Base-by-base conservation (phyloP, 2,888 invertebrate species). In the Osedax frankpressi region DNA sequence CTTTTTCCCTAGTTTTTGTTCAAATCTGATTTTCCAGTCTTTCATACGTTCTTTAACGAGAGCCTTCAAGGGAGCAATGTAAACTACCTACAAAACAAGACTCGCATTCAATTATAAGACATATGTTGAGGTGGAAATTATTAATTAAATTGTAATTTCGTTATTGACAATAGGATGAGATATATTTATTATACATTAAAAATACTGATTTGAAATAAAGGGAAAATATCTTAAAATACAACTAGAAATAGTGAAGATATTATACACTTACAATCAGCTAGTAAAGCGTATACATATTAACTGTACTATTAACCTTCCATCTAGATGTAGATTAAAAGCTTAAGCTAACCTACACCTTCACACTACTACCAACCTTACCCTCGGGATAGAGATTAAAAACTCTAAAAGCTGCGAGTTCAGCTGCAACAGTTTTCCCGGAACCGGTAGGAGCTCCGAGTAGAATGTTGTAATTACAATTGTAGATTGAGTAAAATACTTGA, bases 41-140 rank as follows among this genome's bases (percentile, higher is more conserved):
- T 90, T 90, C 73, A 98, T 93, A 78, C 98, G 87, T 85, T 99
- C 98, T 76, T 96, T 89, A 0, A 98, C 98, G 11, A 99, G 86
- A 11, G 98, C 97, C 86, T 99, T 99, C 76, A 99, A 83, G 0
- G 98, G 98, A 0, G 98, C 98, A 78, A 99, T 96, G 82, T 99
- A 99, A 0, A 98, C 95, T 26, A 94, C 89, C 85, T 84, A 44
- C 19, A 11, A 44, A 44, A 11, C 44, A 44, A 19, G 6, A 44
- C 6, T 6, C 14, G 27, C 68, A 27, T n/a, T 3, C 26, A 2
- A n/a, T 25, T 25, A n/a, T n/a, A n/a, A n/a, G n/a, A n/a, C n/a
- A n/a, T n/a, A n/a, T n/a, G n/a, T n/a, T n/a, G n/a, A n/a, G n/a
- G n/a, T n/a, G n/a, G n/a, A n/a, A n/a, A n/a, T n/a, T n/a, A n/a